Evolutionary conservation across 1,140 invertebrate species (phyloP).

Genomic region (Frieseomelitta varia): DNA sequence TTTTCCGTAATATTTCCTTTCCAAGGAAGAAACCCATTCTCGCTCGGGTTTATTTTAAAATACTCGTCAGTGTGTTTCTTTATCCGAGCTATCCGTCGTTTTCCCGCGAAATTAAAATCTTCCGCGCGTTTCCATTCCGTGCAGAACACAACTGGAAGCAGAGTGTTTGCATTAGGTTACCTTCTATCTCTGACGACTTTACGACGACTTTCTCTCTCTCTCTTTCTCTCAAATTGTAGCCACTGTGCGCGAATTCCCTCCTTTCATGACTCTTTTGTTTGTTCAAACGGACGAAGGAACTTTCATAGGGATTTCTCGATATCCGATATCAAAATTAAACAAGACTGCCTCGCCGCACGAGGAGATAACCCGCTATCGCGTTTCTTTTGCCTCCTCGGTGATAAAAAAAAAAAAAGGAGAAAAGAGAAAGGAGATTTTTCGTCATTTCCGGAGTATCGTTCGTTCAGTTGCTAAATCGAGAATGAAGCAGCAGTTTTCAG

Average conservation of each 20-base stretch:
- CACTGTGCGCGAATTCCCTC: too few species aligned
- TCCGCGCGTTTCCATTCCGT: background rate
- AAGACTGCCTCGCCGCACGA: background rate
- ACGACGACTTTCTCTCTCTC: too few species aligned
- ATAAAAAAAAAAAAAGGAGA: background rate
- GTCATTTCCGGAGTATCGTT: background rate
- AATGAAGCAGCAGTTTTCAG: slow-evolving; percentile 28
- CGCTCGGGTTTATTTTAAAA: background rate
- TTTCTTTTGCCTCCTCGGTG: background rate
- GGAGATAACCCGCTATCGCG: background rate
- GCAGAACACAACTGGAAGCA: background rate
- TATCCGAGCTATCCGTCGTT: background rate
- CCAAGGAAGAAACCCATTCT: background rate
- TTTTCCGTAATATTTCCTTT: background rate
- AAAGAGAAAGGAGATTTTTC: background rate
- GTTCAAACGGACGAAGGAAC: background rate
- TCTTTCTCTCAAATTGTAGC: background rate
- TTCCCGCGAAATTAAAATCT: background rate
- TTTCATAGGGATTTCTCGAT: background rate
- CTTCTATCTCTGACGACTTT: background rate
- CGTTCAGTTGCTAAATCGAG: slow-evolving; percentile 16
- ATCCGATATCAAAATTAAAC: background rate
- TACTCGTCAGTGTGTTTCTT: background rate
- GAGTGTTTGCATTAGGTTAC: background rate
- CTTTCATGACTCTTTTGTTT: background rate